Conservation (phyloP, 2,113 vertebrate genomes). For the Syrmaticus mikado region DNA sequence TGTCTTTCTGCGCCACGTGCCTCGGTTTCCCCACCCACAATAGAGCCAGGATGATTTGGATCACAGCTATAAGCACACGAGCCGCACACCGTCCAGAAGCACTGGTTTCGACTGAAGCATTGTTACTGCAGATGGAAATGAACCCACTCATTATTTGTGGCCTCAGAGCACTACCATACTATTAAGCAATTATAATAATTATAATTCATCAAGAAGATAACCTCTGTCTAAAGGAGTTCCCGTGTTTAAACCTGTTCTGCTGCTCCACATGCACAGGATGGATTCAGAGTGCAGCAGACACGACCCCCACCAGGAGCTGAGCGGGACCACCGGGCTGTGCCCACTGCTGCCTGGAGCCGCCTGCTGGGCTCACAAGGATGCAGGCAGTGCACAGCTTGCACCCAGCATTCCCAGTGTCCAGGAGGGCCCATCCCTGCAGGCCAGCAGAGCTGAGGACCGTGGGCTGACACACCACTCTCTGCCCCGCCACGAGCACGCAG, state of each 20-base stretch:
- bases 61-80: fast-evolving
- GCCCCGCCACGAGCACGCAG: neutral
- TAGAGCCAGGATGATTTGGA: neutral
- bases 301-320: neutral
- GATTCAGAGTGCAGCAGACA: neutral
- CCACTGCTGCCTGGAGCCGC: neutral
- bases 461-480: neutral
- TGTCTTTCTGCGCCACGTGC: neutral
- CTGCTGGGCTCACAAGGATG: neutral
- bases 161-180: conserved; percentile 19
- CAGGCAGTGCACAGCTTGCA: neutral
- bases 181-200: conserved; percentile 40
- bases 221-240: conserved; percentile 28
- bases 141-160: conserved; percentile 23
- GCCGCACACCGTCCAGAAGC: neutral
- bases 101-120: neutral
- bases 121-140: neutral
- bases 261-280: neutral
- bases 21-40: conserved; percentile 1
- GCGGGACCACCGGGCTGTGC: fast-evolving
- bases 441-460: neutral
- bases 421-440: fast-evolving
- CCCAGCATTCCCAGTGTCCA: fast-evolving
- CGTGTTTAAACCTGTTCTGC: neutral
- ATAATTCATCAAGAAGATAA: conserved; percentile 31